Evolutionary conservation across 2,113 vertebrate genomes (phyloP), one percentile per base, ranked within the genome.

Genomic region (Odocoileus hemionus): DNA sequence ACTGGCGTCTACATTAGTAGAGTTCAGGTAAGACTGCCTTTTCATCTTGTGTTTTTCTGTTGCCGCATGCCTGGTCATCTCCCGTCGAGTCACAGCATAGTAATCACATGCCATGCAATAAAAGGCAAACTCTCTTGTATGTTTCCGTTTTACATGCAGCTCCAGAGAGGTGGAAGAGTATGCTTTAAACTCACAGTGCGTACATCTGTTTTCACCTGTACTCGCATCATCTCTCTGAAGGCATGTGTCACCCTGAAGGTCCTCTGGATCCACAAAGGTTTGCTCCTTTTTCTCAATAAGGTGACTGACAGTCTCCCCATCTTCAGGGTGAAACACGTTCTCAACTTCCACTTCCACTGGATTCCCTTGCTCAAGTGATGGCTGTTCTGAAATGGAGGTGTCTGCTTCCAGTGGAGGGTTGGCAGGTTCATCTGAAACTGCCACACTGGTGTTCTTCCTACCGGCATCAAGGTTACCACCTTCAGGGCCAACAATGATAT

Each of bases 31-130:
- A 76, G 98, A 98, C 98, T 99, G 99, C 83, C 99, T 99, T 91
- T 99, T 99, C 97, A 99, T 98, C 98, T 99, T 99, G 96, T 99
- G 99, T 91, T 99, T 99, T 60, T 99, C 99, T 11, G 99, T 99
- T 43, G 99, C 98, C 15, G 99, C 99, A 8, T 99, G 99, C 83
- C 99, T 99, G 55, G 98, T 99, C 99, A 99, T 99, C 98, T 99
- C 99, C 78, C 99, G 98, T 60, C 98, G 99, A 33, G 99, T 99
- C 95, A 99, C 99, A 0, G 99, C 99, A 28, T 99, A 99, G 98
- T 99, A 99, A 96, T 99, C 99, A 93, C 99, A 99, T 1, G 99
- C 99, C 98, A 99, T 99, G 97, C 99, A 99, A 58, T 99, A 99
- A 88, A 99, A 99, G 95, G 99, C 99, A 98, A 99, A 99, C 87